Conservation (phyloP, 1,140 invertebrate species). For the Leguminivora glycinivorella region DNA sequence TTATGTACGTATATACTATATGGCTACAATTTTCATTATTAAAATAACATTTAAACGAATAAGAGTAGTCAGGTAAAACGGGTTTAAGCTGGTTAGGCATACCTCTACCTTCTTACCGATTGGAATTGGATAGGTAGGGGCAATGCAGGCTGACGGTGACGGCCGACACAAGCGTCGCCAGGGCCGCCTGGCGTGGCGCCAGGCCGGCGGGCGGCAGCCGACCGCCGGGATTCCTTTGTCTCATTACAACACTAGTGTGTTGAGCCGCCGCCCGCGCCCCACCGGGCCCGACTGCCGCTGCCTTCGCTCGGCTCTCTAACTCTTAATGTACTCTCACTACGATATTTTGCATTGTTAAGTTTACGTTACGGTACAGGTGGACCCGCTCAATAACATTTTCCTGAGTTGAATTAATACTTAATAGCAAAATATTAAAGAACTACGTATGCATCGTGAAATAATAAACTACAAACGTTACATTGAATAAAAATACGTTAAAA, state of each 20-base stretch:
- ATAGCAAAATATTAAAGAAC: too few species aligned
- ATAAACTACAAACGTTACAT: not conserved
- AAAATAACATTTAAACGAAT: not conserved
- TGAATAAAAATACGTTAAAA: not conserved
- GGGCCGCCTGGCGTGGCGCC: constrained; percentile 76
- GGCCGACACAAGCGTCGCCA: constrained; percentile 69
- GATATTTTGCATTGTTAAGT: not conserved
- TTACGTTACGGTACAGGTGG: constrained; percentile 4
- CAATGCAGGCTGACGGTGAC: constrained; percentile 61
- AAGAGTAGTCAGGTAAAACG: not conserved
- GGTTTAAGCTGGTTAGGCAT: constrained; percentile 5
- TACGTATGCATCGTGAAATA: too few species aligned
- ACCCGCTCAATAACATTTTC: not conserved
- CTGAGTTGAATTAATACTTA: not conserved
- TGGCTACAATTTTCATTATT: not conserved
- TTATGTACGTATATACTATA: not conserved
- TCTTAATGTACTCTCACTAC: not conserved
- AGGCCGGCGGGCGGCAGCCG: constrained; percentile 74
- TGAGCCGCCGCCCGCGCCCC: constrained; percentile 20
- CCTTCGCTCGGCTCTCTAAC: constrained; percentile 20
- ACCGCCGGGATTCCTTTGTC: constrained; percentile 76
- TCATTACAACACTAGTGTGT: constrained; percentile 53
- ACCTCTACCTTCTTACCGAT: constrained; percentile 20
- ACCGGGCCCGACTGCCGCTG: not conserved
- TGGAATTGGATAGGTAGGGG: constrained; percentile 30